These are phyloP conservation scores for Thaumatotibia leucotreta DNA, from an alignment of 1,140 invertebrate genomes.

Conservation along the genomic window DNA sequence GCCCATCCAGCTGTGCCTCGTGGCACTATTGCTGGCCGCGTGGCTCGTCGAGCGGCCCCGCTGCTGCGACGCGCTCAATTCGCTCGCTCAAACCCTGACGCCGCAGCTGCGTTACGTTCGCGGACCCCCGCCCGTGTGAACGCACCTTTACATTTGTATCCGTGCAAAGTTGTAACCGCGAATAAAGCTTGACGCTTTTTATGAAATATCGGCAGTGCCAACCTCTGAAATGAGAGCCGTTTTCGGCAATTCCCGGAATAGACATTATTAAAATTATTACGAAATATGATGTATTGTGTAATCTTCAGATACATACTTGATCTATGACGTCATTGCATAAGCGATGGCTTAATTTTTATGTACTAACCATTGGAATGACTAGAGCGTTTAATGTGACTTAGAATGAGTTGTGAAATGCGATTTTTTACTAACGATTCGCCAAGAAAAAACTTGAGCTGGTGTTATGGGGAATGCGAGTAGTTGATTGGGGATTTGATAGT, in stretches of 20 bases:
- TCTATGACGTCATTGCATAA: conserved; percentile 21
- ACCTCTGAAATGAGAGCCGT: not conserved
- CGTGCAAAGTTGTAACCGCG: not conserved
- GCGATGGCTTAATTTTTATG: conserved; percentile 24
- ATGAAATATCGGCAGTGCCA: not conserved
- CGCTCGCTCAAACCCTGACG: conserved; percentile 86
- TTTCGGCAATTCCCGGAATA: not conserved
- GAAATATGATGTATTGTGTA: not conserved
- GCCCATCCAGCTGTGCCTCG: conserved; percentile 88
- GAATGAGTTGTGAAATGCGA: conserved; percentile 13
- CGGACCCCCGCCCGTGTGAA: conserved; percentile 90
- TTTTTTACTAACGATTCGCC: conserved; percentile 30
- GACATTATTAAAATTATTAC: not conserved
- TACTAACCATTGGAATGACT: conserved; percentile 2
- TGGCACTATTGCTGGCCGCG: conserved; percentile 87
- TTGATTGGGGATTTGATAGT: not conserved
- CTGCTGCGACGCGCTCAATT: conserved; percentile 91
- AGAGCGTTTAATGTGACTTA: conserved; percentile 17
- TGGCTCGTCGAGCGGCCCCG: conserved; percentile 88
- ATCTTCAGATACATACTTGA: not conserved
- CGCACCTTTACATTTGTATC: conserved; percentile 16
- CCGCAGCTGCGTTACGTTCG: conserved; percentile 90
- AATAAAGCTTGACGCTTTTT: not conserved
- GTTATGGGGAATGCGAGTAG: not conserved
- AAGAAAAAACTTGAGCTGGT: not conserved